These are phyloP conservation scores for Drosophila chauvacae DNA, from an alignment of 1,140 invertebrate species.

Conservation along the genomic window DNA sequence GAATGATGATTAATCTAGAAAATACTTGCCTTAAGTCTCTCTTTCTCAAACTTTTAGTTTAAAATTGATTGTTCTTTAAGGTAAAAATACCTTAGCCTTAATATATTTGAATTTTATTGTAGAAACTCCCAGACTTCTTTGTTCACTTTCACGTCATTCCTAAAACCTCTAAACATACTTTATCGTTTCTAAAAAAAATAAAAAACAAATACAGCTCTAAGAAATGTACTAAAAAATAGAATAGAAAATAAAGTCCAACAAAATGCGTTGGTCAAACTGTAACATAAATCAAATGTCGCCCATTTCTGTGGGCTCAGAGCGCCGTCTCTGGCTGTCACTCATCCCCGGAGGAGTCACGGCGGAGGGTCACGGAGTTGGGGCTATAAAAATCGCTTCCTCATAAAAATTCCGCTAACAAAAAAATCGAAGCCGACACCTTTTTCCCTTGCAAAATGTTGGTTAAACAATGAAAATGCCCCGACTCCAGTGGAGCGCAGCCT, in stretches of 20 bases:
- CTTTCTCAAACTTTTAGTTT: not conserved
- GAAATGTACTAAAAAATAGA: constrained; percentile 14
- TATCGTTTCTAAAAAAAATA: not conserved
- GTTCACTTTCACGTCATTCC: constrained; percentile 14
- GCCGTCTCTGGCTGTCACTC: constrained; percentile 58
- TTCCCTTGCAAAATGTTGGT: constrained; percentile 62
- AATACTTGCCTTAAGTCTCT: not conserved
- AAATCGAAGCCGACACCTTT: constrained; percentile 62
- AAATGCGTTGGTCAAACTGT: constrained; percentile 58
- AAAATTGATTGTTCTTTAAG: not conserved
- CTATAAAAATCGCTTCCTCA: constrained; percentile 72
- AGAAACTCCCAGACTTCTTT: not conserved
- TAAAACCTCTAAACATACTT: not conserved
- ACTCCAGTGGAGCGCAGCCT: constrained; percentile 30
- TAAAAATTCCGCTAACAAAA: constrained; percentile 61
- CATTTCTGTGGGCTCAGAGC: constrained; percentile 37
- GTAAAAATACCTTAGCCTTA: too few relatives aligned
- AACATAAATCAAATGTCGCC: constrained; percentile 64
- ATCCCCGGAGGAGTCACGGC: constrained; percentile 13
- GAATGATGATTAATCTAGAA: not conserved
- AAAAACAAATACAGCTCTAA: constrained; percentile 12
- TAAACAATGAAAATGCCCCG: constrained; percentile 70
- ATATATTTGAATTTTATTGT: not conserved
- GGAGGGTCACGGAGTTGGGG: constrained; percentile 21
- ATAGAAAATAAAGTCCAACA: constrained; percentile 1